These are phyloP conservation scores for Adineta ricciae DNA, from an alignment of 2,888 invertebrate genomes.

Conservation along the genomic window DNA sequence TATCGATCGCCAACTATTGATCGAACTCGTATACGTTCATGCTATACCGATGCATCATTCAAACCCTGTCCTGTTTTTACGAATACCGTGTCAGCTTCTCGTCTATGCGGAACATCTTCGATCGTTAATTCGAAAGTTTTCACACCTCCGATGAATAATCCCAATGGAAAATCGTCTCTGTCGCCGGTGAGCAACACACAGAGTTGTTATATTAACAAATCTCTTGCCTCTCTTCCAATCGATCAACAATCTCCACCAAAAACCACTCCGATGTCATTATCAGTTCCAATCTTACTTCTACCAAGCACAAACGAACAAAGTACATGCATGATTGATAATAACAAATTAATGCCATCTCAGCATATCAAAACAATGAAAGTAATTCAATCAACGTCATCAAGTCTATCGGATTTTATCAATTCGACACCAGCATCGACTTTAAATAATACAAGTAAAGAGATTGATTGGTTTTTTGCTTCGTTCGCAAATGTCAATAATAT, in stretches of 20 bases:
- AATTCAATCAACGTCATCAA: slow-evolving; percentile 1
- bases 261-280: not conserved
- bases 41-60: not conserved
- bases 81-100: not conserved
- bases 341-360: not conserved
- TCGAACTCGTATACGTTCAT: not conserved
- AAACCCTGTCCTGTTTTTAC: not conserved
- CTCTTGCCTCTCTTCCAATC: not conserved
- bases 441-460: not conserved
- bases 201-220: not conserved
- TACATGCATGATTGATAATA: not conserved
- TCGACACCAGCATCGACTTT: not conserved
- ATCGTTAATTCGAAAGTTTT: not conserved
- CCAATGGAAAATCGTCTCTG: not conserved
- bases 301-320: not conserved
- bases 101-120: slow-evolving; percentile 1
- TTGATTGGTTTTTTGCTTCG: not conserved
- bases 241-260: not conserved
- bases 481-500: not conserved
- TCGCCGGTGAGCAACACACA: not conserved
- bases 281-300: not conserved
- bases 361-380: slow-evolving; percentile 13
- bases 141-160: not conserved
- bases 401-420: not conserved
- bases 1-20: not conserved